Percentiles rank a stretch among this genome's conserved stretches.
Conservation (phyloP, 2,888 invertebrate species). For the Opisthograptis luteolata region DNA sequence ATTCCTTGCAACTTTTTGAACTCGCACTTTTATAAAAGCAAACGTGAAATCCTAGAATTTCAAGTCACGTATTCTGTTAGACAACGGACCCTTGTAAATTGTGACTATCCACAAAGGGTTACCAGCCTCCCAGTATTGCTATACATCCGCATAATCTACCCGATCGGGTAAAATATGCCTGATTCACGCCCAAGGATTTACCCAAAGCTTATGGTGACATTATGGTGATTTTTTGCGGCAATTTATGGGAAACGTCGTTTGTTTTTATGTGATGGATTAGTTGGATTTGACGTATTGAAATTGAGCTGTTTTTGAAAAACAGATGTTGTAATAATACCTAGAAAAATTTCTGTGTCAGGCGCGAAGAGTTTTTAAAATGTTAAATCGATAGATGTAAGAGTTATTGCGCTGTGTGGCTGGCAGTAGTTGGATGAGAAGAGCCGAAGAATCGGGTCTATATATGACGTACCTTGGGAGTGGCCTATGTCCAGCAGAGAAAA, state of each 20-base stretch:
- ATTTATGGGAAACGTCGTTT: constrained; percentile 49
- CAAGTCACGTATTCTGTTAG: constrained; percentile 22
- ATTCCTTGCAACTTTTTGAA: no score
- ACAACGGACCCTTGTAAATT: constrained; percentile 49
- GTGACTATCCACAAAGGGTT: constrained; percentile 53
- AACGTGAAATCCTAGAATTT: neutral
- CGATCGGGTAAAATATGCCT: constrained; percentile 62
- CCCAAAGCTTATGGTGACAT: constrained; percentile 44
- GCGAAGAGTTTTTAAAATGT: no score
- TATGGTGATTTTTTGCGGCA: constrained; percentile 53
- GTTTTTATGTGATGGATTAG: constrained; percentile 65
- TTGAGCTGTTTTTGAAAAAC: constrained; percentile 21
- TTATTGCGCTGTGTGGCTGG: no score
- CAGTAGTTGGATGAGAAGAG: no score
- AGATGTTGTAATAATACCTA: no score
- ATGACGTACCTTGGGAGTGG: no score
- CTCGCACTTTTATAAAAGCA: no score
- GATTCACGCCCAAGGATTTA: constrained; percentile 54
- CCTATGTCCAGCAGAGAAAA: no score
- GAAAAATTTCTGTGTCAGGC: no score
- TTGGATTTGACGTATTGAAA: constrained; percentile 28
- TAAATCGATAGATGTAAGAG: no score
- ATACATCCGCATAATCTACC: constrained; percentile 48
- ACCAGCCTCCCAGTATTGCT: constrained; percentile 26
- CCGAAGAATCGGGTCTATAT: no score